Conservation (phyloP, 2,888 invertebrate species). For the Hypomecis punctinalis region DNA sequence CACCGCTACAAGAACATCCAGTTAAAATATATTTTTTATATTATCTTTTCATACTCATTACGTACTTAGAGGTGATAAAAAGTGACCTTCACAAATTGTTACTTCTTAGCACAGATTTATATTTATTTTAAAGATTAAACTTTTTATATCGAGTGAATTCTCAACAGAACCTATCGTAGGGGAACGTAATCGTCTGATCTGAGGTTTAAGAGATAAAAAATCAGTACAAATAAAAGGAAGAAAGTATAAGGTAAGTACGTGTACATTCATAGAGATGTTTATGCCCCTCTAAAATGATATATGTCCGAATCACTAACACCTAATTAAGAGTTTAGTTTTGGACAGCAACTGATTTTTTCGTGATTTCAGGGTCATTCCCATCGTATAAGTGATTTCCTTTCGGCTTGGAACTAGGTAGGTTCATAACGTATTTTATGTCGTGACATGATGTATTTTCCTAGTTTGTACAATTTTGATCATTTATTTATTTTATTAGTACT, state of each 20-base stretch:
- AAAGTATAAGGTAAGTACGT: background rate
- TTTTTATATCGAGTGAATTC: background rate
- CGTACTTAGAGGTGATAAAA: background rate
- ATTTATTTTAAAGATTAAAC: conserved; percentile 1
- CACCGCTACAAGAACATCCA: too few species aligned
- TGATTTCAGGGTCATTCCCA: too few species aligned
- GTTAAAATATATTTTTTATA: too few species aligned
- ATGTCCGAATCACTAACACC: background rate
- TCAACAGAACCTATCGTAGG: background rate
- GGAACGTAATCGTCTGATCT: background rate
- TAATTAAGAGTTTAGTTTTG: too few species aligned
- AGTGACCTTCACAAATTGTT: conserved; percentile 6
- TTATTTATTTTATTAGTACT: too few species aligned
- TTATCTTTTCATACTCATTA: too few species aligned
- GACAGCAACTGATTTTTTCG: too few species aligned
- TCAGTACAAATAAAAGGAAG: background rate
- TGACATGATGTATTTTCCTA: too few species aligned
- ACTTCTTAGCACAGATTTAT: background rate
- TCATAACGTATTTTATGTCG: too few species aligned
- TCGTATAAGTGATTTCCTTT: too few species aligned
- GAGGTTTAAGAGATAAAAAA: background rate
- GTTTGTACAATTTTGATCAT: too few species aligned
- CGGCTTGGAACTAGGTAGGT: too few species aligned
- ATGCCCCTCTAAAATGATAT: background rate
- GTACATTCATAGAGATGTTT: conserved; percentile 1